Conservation (phyloP, 2,888 invertebrate species). For the Coecobrya sp. region DNA sequence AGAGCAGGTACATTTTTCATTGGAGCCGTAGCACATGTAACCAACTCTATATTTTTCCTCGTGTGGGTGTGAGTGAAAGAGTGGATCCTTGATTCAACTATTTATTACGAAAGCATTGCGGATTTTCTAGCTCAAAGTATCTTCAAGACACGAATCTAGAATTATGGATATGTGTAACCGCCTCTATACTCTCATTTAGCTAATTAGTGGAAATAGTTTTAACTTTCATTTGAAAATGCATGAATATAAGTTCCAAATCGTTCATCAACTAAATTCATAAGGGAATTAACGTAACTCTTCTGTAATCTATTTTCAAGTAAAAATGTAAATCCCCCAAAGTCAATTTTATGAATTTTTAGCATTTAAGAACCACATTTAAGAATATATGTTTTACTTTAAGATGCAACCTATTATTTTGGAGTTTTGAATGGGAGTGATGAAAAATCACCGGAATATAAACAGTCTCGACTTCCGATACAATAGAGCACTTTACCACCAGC, state of each 20-base stretch:
- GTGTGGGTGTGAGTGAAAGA: too few relatives aligned
- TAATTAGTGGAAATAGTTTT: background rate
- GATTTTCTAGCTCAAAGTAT: too few relatives aligned
- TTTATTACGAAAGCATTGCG: too few relatives aligned
- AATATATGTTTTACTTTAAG: background rate
- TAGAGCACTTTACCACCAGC: conserved; percentile 8
- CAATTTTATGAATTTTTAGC: too few relatives aligned
- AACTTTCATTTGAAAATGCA: background rate
- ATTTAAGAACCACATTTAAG: background rate
- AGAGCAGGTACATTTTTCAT: too few relatives aligned
- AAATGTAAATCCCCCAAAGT: too few relatives aligned
- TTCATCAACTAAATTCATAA: too few relatives aligned
- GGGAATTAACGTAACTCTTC: too few relatives aligned
- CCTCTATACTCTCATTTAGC: background rate
- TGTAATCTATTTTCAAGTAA: too few relatives aligned
- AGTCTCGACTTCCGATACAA: conserved; percentile 28
- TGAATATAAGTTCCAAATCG: background rate
- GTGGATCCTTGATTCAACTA: too few relatives aligned
- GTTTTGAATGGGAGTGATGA: conserved; percentile 59
- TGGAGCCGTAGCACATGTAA: too few relatives aligned
- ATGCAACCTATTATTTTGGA: background rate
- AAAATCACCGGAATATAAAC: conserved; percentile 66
- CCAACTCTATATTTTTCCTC: too few relatives aligned
- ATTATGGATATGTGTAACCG: background rate
- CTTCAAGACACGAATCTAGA: conserved; percentile 24